These are phyloP conservation scores for Lottia scabra DNA, from an alignment of 2,888 invertebrate genomes.

Conservation along the genomic window DNA sequence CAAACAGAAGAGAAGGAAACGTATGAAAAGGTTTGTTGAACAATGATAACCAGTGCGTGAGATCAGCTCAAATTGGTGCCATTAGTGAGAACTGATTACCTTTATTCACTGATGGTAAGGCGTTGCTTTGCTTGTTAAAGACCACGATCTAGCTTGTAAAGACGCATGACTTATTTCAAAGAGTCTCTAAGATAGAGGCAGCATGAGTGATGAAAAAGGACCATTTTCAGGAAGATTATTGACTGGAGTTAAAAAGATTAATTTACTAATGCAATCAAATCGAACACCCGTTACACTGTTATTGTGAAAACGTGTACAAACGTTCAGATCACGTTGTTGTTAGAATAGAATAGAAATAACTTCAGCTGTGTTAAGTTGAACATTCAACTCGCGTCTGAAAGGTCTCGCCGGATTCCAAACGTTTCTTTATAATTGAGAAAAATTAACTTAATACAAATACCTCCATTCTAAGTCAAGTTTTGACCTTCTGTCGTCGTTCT, in stretches of 20 bases:
- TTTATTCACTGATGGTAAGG: conserved; percentile 1
- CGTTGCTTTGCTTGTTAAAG: conserved; percentile 4
- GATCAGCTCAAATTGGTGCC: neutral
- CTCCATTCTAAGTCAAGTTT: conserved; percentile 6
- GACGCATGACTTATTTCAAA: conserved; percentile 6
- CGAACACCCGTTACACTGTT: conserved; percentile 13
- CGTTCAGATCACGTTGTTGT: neutral
- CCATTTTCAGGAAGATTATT: conserved; percentile 17
- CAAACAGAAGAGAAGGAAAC: neutral
- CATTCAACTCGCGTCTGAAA: conserved; percentile 1
- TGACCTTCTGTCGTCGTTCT: neutral
- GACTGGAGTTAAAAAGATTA: conserved; percentile 25
- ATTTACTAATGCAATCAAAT: conserved; percentile 33
- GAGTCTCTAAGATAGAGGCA: neutral
- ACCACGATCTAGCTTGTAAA: neutral
- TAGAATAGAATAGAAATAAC: neutral
- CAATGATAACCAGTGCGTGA: neutral
- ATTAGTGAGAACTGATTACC: conserved; percentile 1
- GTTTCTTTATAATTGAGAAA: neutral
- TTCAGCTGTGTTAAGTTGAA: neutral
- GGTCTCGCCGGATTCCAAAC: neutral
- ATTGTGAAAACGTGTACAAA: neutral
- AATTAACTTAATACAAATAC: conserved; percentile 2
- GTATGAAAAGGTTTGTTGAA: neutral
- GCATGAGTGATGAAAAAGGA: neutral